Evolutionary conservation across 2,888 invertebrate genomes (phyloP).

Genomic region (Tridacna gigas): DNA sequence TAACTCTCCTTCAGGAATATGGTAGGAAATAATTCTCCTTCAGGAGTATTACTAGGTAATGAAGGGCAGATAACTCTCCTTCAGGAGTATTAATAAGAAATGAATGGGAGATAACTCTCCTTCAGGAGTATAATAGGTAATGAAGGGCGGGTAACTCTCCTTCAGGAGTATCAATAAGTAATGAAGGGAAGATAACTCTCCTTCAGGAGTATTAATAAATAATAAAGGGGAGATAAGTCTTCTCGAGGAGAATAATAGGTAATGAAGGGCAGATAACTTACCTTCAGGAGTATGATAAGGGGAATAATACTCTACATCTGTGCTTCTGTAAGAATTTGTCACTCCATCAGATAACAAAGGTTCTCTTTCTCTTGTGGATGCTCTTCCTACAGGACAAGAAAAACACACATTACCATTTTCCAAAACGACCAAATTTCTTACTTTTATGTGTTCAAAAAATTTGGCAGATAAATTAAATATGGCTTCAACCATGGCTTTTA

Average conservation of each 20-base stretch:
- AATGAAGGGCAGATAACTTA: slow-evolving; percentile 41
- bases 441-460: too few relatives aligned
- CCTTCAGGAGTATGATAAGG: slow-evolving; percentile 75
- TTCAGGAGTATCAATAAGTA: slow-evolving; percentile 67
- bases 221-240: too few relatives aligned
- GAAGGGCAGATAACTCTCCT: slow-evolving; percentile 59
- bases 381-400: not conserved
- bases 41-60: not conserved
- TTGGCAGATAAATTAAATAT: too few relatives aligned
- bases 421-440: too few relatives aligned
- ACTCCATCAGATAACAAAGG: slow-evolving; percentile 10
- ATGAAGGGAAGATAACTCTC: slow-evolving; percentile 48
- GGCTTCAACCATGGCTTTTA: too few relatives aligned
- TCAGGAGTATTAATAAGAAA: slow-evolving; percentile 72
- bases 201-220: slow-evolving; percentile 73
- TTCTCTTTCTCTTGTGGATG: slow-evolving; percentile 8
- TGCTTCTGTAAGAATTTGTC: slow-evolving; percentile 17
- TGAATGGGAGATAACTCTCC: slow-evolving; percentile 63
- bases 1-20: too few relatives aligned
- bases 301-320: slow-evolving; percentile 69
- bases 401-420: not conserved
- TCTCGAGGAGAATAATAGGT: too few relatives aligned
- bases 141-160: slow-evolving; percentile 57
- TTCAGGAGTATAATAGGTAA: not conserved
- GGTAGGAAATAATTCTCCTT: too few relatives aligned